These are phyloP conservation scores for Fulmarus glacialis DNA, from an alignment of 2,113 vertebrate genomes.

Conservation along the genomic window DNA sequence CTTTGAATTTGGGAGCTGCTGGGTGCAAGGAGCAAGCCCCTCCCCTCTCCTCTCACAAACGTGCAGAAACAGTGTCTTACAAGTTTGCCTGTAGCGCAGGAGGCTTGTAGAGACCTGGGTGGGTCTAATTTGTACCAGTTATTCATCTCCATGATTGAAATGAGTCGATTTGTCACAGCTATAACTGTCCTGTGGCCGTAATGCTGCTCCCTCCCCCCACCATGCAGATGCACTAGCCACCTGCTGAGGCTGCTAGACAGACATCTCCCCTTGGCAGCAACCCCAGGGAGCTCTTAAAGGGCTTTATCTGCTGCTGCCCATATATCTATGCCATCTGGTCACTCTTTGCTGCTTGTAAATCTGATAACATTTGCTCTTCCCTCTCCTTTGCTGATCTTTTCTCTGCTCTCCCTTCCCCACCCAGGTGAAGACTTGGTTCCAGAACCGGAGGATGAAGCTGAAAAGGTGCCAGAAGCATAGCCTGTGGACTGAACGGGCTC, in stretches of 20 bases:
- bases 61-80: not conserved
- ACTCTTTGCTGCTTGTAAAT: not conserved
- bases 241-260: conserved; percentile 57
- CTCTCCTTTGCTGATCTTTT: not conserved
- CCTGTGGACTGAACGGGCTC: conserved; percentile 69
- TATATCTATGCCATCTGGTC: conserved; percentile 17
- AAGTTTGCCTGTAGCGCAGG: not conserved
- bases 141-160: not conserved
- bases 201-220: not conserved
- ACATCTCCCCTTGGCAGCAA: not conserved
- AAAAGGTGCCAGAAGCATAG: conserved; percentile 81
- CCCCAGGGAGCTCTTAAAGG: not conserved
- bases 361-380: not conserved
- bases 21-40: not conserved
- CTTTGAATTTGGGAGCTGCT: not conserved
- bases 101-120: not conserved
- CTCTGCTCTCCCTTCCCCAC: not conserved
- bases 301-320: not conserved
- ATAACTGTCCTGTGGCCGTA: not conserved
- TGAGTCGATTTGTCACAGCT: not conserved
- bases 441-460: conserved; percentile 86
- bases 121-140: not conserved
- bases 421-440: conserved; percentile 88
- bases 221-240: not conserved
- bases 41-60: not conserved